phyloP scores from a whole-genome alignment of 2,888 invertebrate species.

The Phortica okadai region DNA sequence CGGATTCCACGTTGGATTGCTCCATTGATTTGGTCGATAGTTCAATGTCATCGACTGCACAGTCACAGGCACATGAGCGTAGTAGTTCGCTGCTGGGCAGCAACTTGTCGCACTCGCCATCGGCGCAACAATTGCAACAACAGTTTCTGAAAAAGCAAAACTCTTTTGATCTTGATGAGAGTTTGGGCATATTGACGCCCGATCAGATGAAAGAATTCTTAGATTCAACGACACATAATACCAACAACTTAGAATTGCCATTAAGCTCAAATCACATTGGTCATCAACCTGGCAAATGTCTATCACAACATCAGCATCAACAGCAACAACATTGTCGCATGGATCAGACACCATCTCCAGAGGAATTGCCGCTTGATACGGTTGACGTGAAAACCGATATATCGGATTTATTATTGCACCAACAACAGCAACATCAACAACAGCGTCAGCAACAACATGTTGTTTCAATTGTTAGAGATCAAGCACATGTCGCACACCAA shows the following conservation, averaged over 20 bases:
- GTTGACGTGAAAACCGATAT: constrained; percentile 81
- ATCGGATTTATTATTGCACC: constrained; percentile 76
- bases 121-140: constrained; percentile 55
- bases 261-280: constrained; percentile 34
- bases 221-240: constrained; percentile 78
- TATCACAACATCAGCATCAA: constrained; percentile 30
- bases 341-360: constrained; percentile 90
- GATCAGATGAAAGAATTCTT: constrained; percentile 90
- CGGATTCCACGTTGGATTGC: constrained; percentile 74
- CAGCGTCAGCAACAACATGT: constrained; percentile 37
- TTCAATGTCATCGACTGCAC: constrained; percentile 70
- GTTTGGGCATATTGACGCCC: constrained; percentile 90
- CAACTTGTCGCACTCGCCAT: constrained; percentile 42
- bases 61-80: constrained; percentile 45
- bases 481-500: constrained; percentile 5
- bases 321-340: constrained; percentile 77
- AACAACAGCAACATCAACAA: constrained; percentile 47
- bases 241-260: constrained; percentile 76
- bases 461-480: neutral
- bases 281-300: constrained; percentile 58
- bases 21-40: constrained; percentile 76
- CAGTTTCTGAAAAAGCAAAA: constrained; percentile 81
- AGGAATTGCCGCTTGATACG: constrained; percentile 89
- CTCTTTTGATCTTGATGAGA: constrained; percentile 88
- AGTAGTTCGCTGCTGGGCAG: constrained; percentile 32